These are phyloP conservation scores for Aleadryas rufinucha DNA, from an alignment of 2,113 vertebrate species.

Conservation along the genomic window DNA sequence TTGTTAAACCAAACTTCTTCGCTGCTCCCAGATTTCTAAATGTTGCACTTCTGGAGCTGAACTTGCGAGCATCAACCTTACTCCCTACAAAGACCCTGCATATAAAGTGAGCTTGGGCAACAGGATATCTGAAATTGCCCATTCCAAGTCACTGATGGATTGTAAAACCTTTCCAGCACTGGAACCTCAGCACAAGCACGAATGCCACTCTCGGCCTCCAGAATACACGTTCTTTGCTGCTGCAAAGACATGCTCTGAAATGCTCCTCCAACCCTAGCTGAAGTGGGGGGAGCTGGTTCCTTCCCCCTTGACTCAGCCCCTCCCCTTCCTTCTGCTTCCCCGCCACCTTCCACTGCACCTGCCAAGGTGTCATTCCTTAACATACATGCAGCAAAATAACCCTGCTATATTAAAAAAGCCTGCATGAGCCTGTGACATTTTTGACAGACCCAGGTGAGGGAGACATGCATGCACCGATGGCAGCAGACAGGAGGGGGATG, in stretches of 20 bases:
- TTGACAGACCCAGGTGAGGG: neutral
- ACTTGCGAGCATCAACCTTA: neutral
- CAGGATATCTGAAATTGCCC: neutral
- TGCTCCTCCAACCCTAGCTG: neutral
- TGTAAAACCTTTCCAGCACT: neutral
- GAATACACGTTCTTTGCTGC: neutral
- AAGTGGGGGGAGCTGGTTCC: neutral
- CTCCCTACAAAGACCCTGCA: neutral
- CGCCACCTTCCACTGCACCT: too few species aligned
- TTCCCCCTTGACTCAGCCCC: neutral
- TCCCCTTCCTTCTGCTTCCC: neutral
- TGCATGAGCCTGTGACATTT: neutral
- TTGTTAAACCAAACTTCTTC: neutral
- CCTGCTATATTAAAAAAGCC: neutral
- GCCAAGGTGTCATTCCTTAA: neutral
- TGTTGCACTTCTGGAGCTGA: neutral
- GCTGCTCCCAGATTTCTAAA: neutral
- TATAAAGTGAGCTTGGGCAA: neutral
- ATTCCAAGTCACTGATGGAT: neutral
- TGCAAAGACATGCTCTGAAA: neutral
- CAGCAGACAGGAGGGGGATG: neutral
- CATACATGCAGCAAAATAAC: neutral
- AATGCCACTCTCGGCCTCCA: neutral
- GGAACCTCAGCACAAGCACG: neutral
- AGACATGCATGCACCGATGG: rapidly evolving